Percentiles rank a stretch among this genome's conserved stretches.
phyloP scores from a whole-genome alignment of 2,113 vertebrate genomes.

The Brevimyrus niger region DNA sequence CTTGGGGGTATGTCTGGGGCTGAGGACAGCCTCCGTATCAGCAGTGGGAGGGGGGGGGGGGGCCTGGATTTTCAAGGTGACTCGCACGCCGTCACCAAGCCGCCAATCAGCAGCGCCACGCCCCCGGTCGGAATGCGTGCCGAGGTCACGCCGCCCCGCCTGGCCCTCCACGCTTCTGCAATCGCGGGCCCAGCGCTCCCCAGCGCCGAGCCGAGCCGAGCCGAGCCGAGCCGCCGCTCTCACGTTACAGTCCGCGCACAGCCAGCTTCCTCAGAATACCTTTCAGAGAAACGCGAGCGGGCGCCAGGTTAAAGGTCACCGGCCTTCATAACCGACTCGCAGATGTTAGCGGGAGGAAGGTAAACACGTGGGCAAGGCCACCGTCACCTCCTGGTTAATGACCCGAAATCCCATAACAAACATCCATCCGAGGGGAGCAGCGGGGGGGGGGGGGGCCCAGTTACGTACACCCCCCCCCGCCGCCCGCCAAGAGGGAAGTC shows the following conservation, averaged over 20 bases:
- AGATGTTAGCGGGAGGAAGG: background rate
- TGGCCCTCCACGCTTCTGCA: too few species aligned
- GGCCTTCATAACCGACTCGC: too few species aligned
- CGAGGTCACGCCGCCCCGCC: background rate
- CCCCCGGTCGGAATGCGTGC: slow-evolving; percentile 24
- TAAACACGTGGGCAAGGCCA: background rate
- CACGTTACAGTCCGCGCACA: background rate
- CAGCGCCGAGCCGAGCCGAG: background rate
- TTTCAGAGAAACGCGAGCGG: background rate
- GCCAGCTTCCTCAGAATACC: background rate
- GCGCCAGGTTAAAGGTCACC: background rate
- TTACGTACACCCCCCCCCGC: background rate
- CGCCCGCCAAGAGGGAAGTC: too few species aligned
- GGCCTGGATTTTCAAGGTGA: slow-evolving; percentile 55
- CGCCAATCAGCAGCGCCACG: slow-evolving; percentile 41
- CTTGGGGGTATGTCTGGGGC: background rate
- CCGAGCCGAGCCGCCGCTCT: background rate
- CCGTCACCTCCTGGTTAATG: background rate
- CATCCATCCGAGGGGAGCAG: background rate
- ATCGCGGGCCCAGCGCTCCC: background rate
- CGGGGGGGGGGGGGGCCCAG: too few species aligned
- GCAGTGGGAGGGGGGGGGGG: slow-evolving; percentile 25
- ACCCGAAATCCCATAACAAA: background rate
- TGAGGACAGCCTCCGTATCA: background rate
- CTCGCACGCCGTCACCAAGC: slow-evolving; percentile 47